Evolutionary conservation across 2,797 vertebrate species (phyloP).

Genomic region (Anas georgica): DNA sequence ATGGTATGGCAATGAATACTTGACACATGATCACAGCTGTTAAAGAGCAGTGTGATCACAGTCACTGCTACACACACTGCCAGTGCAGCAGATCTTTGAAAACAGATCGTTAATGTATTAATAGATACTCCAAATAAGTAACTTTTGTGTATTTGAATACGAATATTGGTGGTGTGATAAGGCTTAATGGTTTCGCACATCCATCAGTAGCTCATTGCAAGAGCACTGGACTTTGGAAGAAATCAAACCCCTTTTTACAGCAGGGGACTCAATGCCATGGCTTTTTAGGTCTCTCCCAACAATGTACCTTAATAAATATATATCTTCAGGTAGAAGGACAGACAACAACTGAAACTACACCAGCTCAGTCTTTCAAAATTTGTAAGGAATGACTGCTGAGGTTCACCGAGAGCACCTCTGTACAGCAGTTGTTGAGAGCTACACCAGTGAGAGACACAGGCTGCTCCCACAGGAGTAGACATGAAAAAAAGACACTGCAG

Average conservation of each 20-base stretch:
- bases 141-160: not conserved
- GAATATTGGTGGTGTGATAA: not conserved
- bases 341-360: not conserved
- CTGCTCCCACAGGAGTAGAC: not conserved
- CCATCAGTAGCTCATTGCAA: not conserved
- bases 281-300: not conserved
- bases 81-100: not conserved
- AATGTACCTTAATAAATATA: not conserved
- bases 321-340: not conserved
- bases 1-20: not conserved
- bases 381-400: not conserved
- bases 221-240: not conserved
- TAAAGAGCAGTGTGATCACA: not conserved
- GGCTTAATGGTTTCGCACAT: not conserved
- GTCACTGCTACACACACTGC: not conserved
- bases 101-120: not conserved
- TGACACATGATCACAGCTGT: not conserved
- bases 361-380: not conserved
- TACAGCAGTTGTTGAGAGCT: not conserved
- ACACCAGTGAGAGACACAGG: not conserved
- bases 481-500: not conserved
- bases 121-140: not conserved
- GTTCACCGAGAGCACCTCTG: not conserved
- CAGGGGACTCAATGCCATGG: not conserved
- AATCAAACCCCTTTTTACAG: not conserved